These are phyloP conservation scores for Perccottus glenii DNA, from an alignment of 2,113 vertebrate genomes.

Conservation along the genomic window DNA sequence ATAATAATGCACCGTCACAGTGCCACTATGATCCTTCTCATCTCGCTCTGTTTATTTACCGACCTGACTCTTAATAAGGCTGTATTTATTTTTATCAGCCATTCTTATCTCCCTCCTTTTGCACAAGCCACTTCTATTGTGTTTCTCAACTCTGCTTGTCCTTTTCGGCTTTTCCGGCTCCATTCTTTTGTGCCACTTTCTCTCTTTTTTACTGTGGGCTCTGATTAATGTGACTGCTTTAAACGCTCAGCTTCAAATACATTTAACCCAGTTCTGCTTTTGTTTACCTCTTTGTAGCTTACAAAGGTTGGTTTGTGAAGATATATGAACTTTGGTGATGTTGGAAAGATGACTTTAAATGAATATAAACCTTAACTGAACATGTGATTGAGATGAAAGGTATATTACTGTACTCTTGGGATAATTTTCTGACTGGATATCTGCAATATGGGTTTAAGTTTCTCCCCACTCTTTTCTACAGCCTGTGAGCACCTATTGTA, in stretches of 20 bases:
- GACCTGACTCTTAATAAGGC: background rate
- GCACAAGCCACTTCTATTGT: background rate
- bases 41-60: background rate
- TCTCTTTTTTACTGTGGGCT: slow-evolving; percentile 20
- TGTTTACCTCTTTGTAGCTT: slow-evolving; percentile 6
- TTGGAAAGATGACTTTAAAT: background rate
- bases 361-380: background rate
- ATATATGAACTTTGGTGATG: background rate
- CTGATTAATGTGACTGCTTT: slow-evolving; percentile 58
- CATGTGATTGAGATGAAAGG: too few relatives aligned
- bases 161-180: slow-evolving; percentile 1
- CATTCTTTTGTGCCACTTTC: slow-evolving; percentile 7
- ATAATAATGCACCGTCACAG: background rate
- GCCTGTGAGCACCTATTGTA: too few relatives aligned
- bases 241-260: slow-evolving; percentile 30
- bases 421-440: too few relatives aligned
- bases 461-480: too few relatives aligned
- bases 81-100: background rate
- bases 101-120: slow-evolving; percentile 2
- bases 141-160: slow-evolving; percentile 17
- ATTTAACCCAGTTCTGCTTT: slow-evolving; percentile 55
- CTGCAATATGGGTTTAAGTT: too few relatives aligned
- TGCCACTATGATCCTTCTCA: background rate
- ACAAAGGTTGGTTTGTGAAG: background rate
- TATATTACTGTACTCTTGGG: too few relatives aligned